Percentiles rank a stretch among this genome's conserved stretches.
Conservation (phyloP, 2,797 vertebrate species). For the Columba guinea region DNA sequence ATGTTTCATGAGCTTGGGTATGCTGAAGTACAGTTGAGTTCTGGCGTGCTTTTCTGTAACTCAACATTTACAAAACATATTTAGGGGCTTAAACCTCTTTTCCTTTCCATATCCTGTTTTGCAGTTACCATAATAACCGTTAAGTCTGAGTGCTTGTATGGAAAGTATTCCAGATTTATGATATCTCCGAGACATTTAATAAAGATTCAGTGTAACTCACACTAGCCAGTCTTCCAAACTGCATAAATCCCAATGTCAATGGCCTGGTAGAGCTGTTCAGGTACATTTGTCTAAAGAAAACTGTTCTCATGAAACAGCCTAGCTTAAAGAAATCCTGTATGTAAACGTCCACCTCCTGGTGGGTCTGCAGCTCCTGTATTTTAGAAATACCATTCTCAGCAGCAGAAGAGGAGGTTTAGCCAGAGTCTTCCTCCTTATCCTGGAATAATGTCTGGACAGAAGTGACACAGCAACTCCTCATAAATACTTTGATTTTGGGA, state of each 20-base stretch:
- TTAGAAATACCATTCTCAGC: background rate
- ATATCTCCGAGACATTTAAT: slow-evolving; percentile 11
- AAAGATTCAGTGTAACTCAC: slow-evolving; percentile 9
- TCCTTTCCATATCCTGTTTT: slow-evolving; percentile 54
- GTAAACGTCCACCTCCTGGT: background rate
- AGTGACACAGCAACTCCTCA: background rate
- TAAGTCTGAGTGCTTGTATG: slow-evolving; percentile 56
- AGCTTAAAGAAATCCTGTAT: background rate
- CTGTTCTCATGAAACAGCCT: background rate
- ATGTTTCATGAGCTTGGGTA: slow-evolving; percentile 44
- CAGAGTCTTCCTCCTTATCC: background rate
- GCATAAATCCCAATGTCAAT: background rate
- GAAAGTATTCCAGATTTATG: slow-evolving; percentile 34
- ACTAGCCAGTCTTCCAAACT: slow-evolving; percentile 56
- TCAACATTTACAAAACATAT: slow-evolving; percentile 62
- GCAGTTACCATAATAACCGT: slow-evolving; percentile 44
- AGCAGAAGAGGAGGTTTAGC: background rate
- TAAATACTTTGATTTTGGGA: background rate
- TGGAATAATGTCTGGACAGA: background rate
- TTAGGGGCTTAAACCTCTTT: slow-evolving; percentile 49
- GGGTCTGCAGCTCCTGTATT: background rate
- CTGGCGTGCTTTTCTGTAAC: slow-evolving; percentile 63
- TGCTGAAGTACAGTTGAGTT: slow-evolving; percentile 53
- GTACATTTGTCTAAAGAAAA: background rate
- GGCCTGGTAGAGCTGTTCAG: background rate